A percentile compares a stretch with the other conserved stretches of the same genome.
phyloP scores from a whole-genome alignment of 2,113 vertebrate genomes.

The Carlito syrichta region DNA sequence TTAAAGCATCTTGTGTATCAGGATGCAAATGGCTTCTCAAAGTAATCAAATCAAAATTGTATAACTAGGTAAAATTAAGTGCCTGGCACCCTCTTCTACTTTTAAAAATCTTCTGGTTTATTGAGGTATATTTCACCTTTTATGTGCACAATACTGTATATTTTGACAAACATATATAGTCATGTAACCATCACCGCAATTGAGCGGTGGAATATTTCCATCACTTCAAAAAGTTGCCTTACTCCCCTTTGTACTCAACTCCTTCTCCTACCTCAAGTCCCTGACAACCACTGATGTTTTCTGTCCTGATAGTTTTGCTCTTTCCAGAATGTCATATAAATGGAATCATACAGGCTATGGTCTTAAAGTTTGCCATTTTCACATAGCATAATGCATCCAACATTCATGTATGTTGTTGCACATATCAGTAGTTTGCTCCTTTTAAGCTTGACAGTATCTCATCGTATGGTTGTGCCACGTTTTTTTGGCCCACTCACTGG shows the following conservation, averaged over 20 bases:
- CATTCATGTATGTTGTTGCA: background rate
- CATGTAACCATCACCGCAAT: background rate
- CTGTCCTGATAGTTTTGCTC: conserved; percentile 7
- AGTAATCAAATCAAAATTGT: conserved; percentile 40
- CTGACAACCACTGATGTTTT: conserved; percentile 10
- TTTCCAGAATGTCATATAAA: conserved; percentile 41
- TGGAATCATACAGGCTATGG: background rate
- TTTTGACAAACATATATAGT: conserved; percentile 27
- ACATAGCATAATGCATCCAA: conserved; percentile 29
- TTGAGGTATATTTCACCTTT: conserved; percentile 10
- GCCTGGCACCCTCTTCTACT: background rate
- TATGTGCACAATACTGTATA: background rate
- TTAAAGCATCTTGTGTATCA: conserved; percentile 43
- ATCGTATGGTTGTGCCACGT: background rate
- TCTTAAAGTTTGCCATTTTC: conserved; percentile 1
- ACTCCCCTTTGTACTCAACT: background rate
- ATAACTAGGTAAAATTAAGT: conserved; percentile 48
- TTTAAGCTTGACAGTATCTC: conserved; percentile 28
- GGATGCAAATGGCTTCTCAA: conserved; percentile 24
- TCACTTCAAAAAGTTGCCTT: background rate
- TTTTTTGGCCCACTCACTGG: background rate
- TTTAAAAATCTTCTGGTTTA: background rate
- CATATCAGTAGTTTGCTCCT: background rate
- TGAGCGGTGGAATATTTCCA: conserved; percentile 9
- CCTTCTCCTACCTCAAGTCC: background rate